These are phyloP conservation scores for Meteorus colon DNA, from an alignment of 2,888 invertebrate genomes.

Conservation along the genomic window DNA sequence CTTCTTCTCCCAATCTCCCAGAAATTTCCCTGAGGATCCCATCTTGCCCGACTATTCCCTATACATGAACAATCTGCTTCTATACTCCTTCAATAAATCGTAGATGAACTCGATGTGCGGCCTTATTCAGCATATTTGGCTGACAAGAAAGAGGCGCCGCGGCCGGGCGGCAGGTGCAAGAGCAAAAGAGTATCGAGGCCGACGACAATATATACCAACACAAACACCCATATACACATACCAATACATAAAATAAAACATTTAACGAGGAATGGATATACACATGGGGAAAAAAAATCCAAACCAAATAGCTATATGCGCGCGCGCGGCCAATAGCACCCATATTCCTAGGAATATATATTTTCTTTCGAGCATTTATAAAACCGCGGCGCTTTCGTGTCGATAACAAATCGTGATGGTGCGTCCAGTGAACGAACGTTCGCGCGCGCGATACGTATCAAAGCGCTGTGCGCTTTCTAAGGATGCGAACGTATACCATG, in stretches of 20 bases:
- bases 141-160: slow-evolving; percentile 45
- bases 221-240: slow-evolving; percentile 24
- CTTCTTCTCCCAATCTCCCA: too few species aligned
- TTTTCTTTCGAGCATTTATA: slow-evolving; percentile 6
- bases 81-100: slow-evolving; percentile 31
- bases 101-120: slow-evolving; percentile 52
- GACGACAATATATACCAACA: slow-evolving; percentile 9
- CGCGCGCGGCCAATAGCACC: slow-evolving; percentile 14
- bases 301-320: neutral
- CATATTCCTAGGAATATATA: slow-evolving; percentile 19
- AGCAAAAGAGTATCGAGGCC: slow-evolving; percentile 45
- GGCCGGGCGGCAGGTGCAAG: slow-evolving; percentile 45
- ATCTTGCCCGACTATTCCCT: too few species aligned
- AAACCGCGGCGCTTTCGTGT: slow-evolving; percentile 34
- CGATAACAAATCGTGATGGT: slow-evolving; percentile 45
- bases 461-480: slow-evolving; percentile 36
- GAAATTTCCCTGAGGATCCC: too few species aligned
- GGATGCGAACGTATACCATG: slow-evolving; percentile 22
- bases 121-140: slow-evolving; percentile 56
- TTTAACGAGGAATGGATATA: slow-evolving; percentile 5
- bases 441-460: slow-evolving; percentile 35
- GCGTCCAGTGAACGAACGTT: slow-evolving; percentile 21
- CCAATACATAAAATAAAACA: slow-evolving; percentile 15
- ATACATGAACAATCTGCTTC: neutral
- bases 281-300: neutral